Percentiles rank a stretch among this genome's conserved stretches.
These are phyloP conservation scores for Ridgeia piscesae DNA, from an alignment of 1,140 invertebrate genomes.

Conservation along the genomic window DNA sequence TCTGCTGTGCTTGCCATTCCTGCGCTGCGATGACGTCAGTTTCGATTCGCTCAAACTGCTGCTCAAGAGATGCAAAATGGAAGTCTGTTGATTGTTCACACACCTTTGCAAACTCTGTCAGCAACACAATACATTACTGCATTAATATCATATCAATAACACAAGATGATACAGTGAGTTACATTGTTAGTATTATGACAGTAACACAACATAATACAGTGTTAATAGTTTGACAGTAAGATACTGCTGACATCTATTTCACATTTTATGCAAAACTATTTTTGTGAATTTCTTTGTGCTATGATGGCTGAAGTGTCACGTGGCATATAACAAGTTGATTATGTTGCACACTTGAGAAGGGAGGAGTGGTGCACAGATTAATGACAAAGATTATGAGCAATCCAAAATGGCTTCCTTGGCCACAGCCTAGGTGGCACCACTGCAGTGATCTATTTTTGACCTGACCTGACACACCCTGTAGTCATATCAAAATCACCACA, in stretches of 20 bases:
- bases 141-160: too few species aligned
- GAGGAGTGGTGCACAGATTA: not conserved
- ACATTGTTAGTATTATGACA: not conserved
- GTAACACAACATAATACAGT: not conserved
- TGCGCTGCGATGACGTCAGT: conserved; percentile 39
- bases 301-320: not conserved
- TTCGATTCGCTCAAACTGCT: conserved; percentile 73
- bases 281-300: not conserved
- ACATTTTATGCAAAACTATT: too few species aligned
- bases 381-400: not conserved
- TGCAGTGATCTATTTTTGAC: too few species aligned
- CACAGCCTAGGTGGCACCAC: too few species aligned
- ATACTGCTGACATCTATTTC: too few species aligned
- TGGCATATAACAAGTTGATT: too few species aligned
- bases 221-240: too few species aligned
- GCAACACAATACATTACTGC: not conserved
- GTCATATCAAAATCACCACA: too few species aligned
- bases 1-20: conserved; percentile 36
- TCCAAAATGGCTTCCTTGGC: too few species aligned
- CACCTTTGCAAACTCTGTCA: conserved; percentile 59
- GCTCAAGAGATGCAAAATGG: conserved; percentile 83
- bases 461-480: too few species aligned
- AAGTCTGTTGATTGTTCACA: conserved; percentile 73
- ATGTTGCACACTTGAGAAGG: not conserved
- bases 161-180: not conserved